Base-by-base conservation (phyloP, 2,888 invertebrate genomes). In the Netelia fuscicornis region DNA sequence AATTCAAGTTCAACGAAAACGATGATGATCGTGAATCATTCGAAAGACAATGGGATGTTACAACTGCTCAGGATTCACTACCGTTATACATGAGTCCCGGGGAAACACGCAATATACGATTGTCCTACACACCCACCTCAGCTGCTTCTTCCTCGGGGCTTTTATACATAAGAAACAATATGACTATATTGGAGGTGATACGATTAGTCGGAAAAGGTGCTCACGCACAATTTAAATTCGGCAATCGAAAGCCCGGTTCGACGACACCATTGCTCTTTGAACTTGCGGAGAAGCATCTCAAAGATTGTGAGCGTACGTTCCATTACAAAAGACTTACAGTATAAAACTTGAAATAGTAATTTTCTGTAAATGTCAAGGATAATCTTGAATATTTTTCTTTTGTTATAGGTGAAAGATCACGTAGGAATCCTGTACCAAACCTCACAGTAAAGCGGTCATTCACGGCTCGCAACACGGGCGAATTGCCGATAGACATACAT, bases 161-260 rank as follows among this genome's bases (percentile, higher is more conserved):
- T 87, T 89, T 93, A 85, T 93, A 91, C 82, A 91, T 93, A 85
- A 91, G 93, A 90, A 99, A 99, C 94, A 99, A 99, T 94, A 94
- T 99, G 91, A 99, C 99, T 0, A 96, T 98, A 54, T 94, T 99
- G 91, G 99, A 99, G 94, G 96, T 97, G 2, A 95, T 98, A 37
- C 96, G 97, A 91, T 94, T 99, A 85, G 96, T 96, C 80, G 99
- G 98, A 0, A 96, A 97, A 91, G 98, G 98, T 17, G 98, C 97
- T 0, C 94, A 96, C 88, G 98, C 98, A 2, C 96, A 97, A 92
- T 97, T 99, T 93, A 97, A 97, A 91, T 97, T 99, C 90, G 98
- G 97, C 25, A 98, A 98, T 91, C 96, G 97, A n/a, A 96, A 96
- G 80, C 97, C 98, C 0, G 98, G 97, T 9, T 96, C 97, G 2